A percentile compares a stretch with the other conserved stretches of the same genome.
Evolutionary conservation across 2,888 invertebrate genomes (phyloP).

Genomic region (Gymnosoma rotundatum): DNA sequence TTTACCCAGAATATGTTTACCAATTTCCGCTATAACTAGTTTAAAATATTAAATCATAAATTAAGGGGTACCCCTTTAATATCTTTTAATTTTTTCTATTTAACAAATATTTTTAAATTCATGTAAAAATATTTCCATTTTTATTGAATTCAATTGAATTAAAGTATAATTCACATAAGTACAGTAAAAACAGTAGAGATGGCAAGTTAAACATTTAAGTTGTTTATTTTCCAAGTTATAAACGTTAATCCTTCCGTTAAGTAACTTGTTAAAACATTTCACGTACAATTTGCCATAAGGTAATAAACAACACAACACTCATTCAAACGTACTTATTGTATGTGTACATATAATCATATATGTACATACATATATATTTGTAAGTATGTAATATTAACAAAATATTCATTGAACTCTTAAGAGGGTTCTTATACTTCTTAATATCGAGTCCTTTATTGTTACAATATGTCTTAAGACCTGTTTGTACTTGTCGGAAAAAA

Average conservation of each 20-base stretch:
- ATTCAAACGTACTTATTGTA: constrained; percentile 5
- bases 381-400: constrained; percentile 17
- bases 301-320: constrained; percentile 51
- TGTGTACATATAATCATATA: constrained; percentile 7
- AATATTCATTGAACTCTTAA: constrained; percentile 71
- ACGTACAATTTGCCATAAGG: constrained; percentile 70
- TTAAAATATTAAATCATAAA: too few species aligned
- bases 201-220: background rate
- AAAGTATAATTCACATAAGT: background rate
- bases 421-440: constrained; percentile 63
- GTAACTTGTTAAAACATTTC: constrained; percentile 68
- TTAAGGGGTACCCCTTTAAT: too few species aligned
- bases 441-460: constrained; percentile 64
- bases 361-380: background rate
- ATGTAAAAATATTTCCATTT: background rate
- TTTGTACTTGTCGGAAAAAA: constrained; percentile 8
- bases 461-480: constrained; percentile 41
- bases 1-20: too few species aligned
- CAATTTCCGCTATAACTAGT: too few species aligned
- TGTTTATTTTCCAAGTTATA: constrained; percentile 42
- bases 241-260: constrained; percentile 69
- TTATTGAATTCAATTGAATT: background rate
- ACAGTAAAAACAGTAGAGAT: background rate
- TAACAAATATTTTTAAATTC: background rate
- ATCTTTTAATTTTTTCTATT: background rate